Base-by-base conservation (phyloP, 2,888 invertebrate genomes). In the Tenodera sinensis region DNA sequence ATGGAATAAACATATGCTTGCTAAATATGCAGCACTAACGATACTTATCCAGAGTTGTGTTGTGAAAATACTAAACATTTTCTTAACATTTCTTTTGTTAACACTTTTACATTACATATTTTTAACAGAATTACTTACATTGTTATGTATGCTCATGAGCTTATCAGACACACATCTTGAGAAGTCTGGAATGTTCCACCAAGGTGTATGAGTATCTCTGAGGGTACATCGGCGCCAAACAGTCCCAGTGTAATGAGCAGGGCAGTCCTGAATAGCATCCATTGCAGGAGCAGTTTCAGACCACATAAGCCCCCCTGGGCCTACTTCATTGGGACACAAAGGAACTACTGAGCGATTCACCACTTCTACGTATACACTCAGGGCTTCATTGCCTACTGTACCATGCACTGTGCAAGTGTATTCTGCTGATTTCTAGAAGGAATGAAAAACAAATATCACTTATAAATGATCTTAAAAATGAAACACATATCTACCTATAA, bases 131-230 rank as follows among this genome's bases (percentile, higher is more conserved):
- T n/a, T n/a, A 92, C 93, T 93, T 93, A 96, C 96, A 93, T 95
- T 95, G 91, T 95, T 94, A 92, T 96, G 96, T 90, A 96, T 95
- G 1, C 95, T 94, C 91, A 96, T 95, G 47, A 96, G 3, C 15
- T 25, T 71, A 9, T 87, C 87, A 27, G 87, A 95, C 34, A 96
- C 94, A 92, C 97, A 97, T 28, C 94, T 94, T 1, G 97, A 96
- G 92, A 97, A 97, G 92, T 97, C 97, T 0, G 97, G 96, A 84
- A 94, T 93, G 91, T 95, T 95, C 97, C 97, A 97, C 90, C 95
- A 95, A 0, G 97, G 96, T 30, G 95, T 95, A 81, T 95, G 95
- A 27, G 95, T 93, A 91, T 95, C 95, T 81, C 94, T 94, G 91
- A 96, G 94, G 83, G 94, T 94, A 91, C 96, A 96, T 71, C 94